These are phyloP conservation scores for Drosophila arawakana DNA, from an alignment of 1,140 invertebrate species.

Conservation along the genomic window DNA sequence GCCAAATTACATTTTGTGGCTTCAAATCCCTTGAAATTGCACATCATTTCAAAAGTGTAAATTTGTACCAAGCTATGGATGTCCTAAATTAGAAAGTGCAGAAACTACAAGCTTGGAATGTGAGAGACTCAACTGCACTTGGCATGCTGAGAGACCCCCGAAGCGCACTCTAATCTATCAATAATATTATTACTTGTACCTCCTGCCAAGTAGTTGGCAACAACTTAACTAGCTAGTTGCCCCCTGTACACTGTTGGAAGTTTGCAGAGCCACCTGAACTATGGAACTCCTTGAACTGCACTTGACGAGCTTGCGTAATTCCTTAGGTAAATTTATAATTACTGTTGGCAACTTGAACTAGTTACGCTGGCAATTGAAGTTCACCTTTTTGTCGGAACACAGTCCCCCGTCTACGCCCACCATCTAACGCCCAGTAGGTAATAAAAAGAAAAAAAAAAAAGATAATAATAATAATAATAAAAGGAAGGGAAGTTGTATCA, in stretches of 20 bases:
- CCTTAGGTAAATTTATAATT: constrained; percentile 81
- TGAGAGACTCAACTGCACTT: constrained; percentile 10
- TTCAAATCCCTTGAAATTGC: neutral
- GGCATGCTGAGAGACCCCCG: constrained; percentile 1
- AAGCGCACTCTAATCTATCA: constrained; percentile 73
- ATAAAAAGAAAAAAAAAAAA: constrained; percentile 15
- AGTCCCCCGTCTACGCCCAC: no score
- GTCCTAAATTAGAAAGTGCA: no score
- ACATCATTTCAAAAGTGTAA: no score
- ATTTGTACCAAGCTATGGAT: no score
- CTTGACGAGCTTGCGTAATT: constrained; percentile 64
- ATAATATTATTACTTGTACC: constrained; percentile 73
- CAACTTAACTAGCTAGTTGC: constrained; percentile 49
- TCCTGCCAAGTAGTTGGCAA: constrained; percentile 26
- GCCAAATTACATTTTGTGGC: no score
- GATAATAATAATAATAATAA: no score
- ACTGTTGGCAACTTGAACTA: constrained; percentile 77
- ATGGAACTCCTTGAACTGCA: constrained; percentile 43
- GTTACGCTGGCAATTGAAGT: constrained; percentile 68
- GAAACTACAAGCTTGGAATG: no score
- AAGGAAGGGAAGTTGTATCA: constrained; percentile 61
- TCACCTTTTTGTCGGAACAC: constrained; percentile 11
- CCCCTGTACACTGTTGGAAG: constrained; percentile 27
- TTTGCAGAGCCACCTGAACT: constrained; percentile 32
- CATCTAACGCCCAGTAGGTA: constrained; percentile 20